These are phyloP conservation scores for Cepaea hortensis DNA, from an alignment of 2,888 invertebrate species.

Conservation along the genomic window DNA sequence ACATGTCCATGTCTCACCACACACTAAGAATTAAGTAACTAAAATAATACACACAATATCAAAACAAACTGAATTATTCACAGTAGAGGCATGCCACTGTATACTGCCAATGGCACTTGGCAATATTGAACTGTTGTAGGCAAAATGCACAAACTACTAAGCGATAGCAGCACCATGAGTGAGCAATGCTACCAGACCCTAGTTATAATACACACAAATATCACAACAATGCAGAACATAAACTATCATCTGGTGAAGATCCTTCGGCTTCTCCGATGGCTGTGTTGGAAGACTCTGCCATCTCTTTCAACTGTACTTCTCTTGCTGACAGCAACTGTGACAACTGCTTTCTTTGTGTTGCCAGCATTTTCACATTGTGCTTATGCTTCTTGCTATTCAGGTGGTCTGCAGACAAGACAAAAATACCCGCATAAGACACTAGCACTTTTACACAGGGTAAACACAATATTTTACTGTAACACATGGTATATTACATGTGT, in stretches of 20 bases:
- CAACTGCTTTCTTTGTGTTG: conserved; percentile 14
- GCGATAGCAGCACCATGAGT: background rate
- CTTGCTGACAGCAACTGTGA: conserved; percentile 1
- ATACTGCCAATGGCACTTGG: too few species aligned
- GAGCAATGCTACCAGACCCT: background rate
- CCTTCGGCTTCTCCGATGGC: background rate
- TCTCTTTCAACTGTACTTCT: conserved; percentile 11
- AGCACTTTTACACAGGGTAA: too few species aligned
- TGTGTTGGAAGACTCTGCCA: background rate
- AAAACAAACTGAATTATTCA: too few species aligned
- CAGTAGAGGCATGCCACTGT: too few species aligned
- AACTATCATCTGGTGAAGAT: background rate
- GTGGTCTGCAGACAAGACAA: conserved; percentile 46
- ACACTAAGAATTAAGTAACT: too few species aligned
- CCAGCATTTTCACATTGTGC: conserved; percentile 27
- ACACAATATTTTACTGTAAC: too few species aligned
- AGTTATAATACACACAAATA: background rate
- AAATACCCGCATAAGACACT: background rate
- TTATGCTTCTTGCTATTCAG: conserved; percentile 50
- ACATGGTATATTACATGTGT: too few species aligned
- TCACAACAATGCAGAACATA: background rate
- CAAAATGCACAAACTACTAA: too few species aligned
- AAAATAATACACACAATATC: too few species aligned
- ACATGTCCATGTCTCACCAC: too few species aligned
- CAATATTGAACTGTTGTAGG: too few species aligned